Conservation (phyloP, 2,888 invertebrate genomes). For the Drosophila sordidapex region DNA sequence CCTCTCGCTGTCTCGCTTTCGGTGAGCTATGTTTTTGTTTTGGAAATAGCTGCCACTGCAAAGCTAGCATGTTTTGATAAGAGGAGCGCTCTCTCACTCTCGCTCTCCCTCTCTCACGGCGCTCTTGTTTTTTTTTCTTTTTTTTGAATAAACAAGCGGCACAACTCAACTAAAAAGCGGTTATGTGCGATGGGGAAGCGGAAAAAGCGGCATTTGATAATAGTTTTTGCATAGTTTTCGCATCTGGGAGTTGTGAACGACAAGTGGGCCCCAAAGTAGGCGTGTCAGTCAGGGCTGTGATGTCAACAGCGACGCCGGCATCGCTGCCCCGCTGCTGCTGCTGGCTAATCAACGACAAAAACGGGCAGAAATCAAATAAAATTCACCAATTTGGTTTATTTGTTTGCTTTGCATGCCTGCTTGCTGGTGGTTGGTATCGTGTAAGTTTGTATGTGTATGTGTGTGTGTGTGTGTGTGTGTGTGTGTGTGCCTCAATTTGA, state of each 20-base stretch:
- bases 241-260: slow-evolving; percentile 41
- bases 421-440: background rate
- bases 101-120: background rate
- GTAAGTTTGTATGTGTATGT: background rate
- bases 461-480: slow-evolving; percentile 15
- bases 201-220: slow-evolving; percentile 33
- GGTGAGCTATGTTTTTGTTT: slow-evolving; percentile 63
- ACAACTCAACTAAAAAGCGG: slow-evolving; percentile 19
- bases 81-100: slow-evolving; percentile 21
- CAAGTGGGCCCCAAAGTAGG: slow-evolving; percentile 52
- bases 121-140: slow-evolving; percentile 28
- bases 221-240: slow-evolving; percentile 53
- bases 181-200: background rate
- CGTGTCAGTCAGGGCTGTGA: slow-evolving; percentile 43
- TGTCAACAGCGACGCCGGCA: slow-evolving; percentile 26
- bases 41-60: slow-evolving; percentile 42
- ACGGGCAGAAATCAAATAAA: slow-evolving; percentile 75
- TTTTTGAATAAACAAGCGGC: slow-evolving; percentile 49
- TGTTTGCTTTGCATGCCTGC: slow-evolving; percentile 49
- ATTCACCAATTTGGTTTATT: slow-evolving; percentile 68
- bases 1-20: slow-evolving; percentile 41
- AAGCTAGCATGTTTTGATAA: slow-evolving; percentile 47
- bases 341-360: slow-evolving; percentile 71
- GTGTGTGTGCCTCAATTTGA: slow-evolving; percentile 56
- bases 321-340: slow-evolving; percentile 22